These are phyloP conservation scores for Holothuria glaberrima DNA, from an alignment of 35 echinoderm and acorn worm species.

Conservation along the genomic window DNA sequence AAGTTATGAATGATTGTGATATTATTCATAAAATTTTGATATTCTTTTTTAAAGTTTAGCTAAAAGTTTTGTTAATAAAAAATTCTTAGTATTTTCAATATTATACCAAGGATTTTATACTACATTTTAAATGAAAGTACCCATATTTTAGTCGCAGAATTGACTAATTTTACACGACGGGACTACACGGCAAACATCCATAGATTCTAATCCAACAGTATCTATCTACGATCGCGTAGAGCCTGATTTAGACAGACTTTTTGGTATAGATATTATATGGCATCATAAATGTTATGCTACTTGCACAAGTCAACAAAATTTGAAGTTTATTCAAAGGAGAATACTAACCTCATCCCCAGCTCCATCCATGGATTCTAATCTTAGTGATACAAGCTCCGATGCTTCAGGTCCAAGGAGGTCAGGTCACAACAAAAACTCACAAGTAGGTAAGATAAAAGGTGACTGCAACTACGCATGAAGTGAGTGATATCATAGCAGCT, in stretches of 20 bases:
- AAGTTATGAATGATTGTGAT: too few relatives aligned
- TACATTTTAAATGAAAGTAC: too few relatives aligned
- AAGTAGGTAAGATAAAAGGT: constrained; percentile 53
- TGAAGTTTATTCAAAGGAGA: constrained; percentile 1
- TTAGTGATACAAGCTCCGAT: not conserved
- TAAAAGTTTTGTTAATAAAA: too few relatives aligned
- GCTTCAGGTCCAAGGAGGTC: constrained; percentile 2
- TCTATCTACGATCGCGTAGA: constrained; percentile 28
- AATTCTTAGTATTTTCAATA: too few relatives aligned
- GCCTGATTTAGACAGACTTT: constrained; percentile 21
- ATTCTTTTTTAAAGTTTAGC: too few relatives aligned
- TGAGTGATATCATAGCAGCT: constrained; percentile 30
- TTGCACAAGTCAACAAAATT: constrained; percentile 45
- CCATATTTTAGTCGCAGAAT: too few relatives aligned
- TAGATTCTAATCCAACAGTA: not conserved
- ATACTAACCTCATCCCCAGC: constrained; percentile 5
- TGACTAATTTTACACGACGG: too few relatives aligned
- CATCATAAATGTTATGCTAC: constrained; percentile 54
- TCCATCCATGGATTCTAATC: not conserved
- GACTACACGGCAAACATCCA: constrained; percentile 13
- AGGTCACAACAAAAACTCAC: constrained; percentile 46
- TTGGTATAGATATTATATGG: constrained; percentile 14
- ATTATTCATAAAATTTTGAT: too few relatives aligned
- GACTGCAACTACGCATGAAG: constrained; percentile 55
- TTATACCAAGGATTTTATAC: too few relatives aligned